Base-by-base conservation (phyloP, 2,113 vertebrate species). In the Genyomyrus donnyi region DNA sequence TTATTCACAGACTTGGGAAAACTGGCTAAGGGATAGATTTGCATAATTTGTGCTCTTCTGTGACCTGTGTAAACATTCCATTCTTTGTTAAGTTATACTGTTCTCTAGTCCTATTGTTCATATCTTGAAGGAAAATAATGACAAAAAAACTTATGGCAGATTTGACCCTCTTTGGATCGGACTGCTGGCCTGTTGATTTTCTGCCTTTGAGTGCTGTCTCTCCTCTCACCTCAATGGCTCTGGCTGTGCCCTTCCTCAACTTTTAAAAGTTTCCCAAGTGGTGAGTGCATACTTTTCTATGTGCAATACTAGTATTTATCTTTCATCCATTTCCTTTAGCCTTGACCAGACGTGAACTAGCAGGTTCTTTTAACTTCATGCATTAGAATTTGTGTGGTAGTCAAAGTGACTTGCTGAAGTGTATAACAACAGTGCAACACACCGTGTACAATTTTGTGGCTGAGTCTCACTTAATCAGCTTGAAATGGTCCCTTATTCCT, bases 1-100 rank as follows among this genome's bases (percentile, higher is more conserved):
- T 96, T 96, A 97, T 97, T 97, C 96, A 95, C 91, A 88, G 66
- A 93, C 91, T 94, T 95, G 90, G 93, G 45, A 46, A 46, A 46
- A 46, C 45, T 46, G 45, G 45, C 1, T 19, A 15, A 0, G 15
- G 52, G 52, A 53, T 53, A 53, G 13, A 53, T 53, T 53, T 53
- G 15, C 52, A 17, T 96, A 94, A 95, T 96, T 94, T 93, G 95
- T 96, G 96, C 95, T 96, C 96, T 96, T 94, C 98, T 98, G 86
- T 92, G 94, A 95, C 96, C 42, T 5, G 42, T 5, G 96, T 39
- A 91, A 88, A 66, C 58, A 87, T 31, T 77, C 92, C 80, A 50
- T 91, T 90, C 85, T 91, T 93, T 89, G 87, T 92, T 92, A 91
- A 86, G 70, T 66, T 58, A 80, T 84, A 74, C 45, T 77, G 90